These are phyloP conservation scores for Chionis minor DNA, from an alignment of 2,113 vertebrate genomes.

Conservation along the genomic window DNA sequence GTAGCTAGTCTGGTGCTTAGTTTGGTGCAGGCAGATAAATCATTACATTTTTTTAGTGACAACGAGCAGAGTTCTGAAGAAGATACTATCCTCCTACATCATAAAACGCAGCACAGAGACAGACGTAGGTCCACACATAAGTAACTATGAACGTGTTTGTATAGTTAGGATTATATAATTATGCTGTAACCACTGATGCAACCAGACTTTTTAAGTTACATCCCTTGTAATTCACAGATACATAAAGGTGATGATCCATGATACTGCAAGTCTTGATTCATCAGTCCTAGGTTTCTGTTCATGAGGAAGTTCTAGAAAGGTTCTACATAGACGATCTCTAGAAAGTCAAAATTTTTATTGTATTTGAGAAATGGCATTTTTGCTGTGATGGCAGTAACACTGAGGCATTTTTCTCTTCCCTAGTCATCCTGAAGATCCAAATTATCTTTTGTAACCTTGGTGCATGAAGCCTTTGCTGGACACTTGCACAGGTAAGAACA, in stretches of 20 bases:
- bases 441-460: neutral
- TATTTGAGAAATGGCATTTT: neutral
- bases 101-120: neutral
- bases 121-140: neutral
- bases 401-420: neutral
- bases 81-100: neutral
- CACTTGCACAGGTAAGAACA: neutral
- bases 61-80: neutral
- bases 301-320: neutral
- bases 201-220: neutral
- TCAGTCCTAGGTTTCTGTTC: neutral
- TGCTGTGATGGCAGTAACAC: neutral
- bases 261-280: neutral
- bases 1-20: neutral
- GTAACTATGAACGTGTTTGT: neutral
- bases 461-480: neutral
- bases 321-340: neutral
- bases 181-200: neutral
- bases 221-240: neutral
- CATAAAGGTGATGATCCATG: neutral
- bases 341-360: neutral
- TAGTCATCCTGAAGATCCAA: neutral
- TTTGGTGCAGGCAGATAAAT: neutral
- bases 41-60: neutral
- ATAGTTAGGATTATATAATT: neutral